phyloP scores from a whole-genome alignment of 2,797 vertebrate species.

The Typhlichthys subterraneus region DNA sequence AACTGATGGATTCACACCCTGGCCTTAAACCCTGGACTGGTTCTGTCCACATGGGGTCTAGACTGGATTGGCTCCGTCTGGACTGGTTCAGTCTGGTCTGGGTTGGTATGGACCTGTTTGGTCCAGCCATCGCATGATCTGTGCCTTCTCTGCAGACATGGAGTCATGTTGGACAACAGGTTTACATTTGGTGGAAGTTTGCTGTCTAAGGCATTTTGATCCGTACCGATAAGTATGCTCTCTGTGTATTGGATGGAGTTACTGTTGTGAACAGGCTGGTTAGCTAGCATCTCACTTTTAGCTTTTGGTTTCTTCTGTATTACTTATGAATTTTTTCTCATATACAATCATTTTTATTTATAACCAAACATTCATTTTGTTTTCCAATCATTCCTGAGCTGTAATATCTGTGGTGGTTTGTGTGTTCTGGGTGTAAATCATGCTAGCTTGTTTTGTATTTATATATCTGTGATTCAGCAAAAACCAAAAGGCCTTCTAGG shows the following conservation, averaged over 20 bases:
- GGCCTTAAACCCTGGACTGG: background rate
- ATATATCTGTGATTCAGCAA: slow-evolving; percentile 76
- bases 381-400: slow-evolving; percentile 74
- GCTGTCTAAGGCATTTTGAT: slow-evolving; percentile 44
- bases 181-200: slow-evolving; percentile 56
- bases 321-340: slow-evolving; percentile 48
- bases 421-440: slow-evolving; percentile 29
- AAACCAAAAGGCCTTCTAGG: slow-evolving; percentile 75
- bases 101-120: no score
- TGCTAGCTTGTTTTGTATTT: slow-evolving; percentile 55
- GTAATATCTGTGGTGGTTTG: slow-evolving; percentile 37
- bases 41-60: background rate
- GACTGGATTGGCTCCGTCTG: background rate
- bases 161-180: slow-evolving; percentile 24
- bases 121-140: no score
- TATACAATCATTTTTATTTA: slow-evolving; percentile 76
- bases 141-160: background rate
- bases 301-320: slow-evolving; percentile 52
- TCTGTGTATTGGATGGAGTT: slow-evolving; percentile 33
- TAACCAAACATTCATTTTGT: slow-evolving; percentile 65
- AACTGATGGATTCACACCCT: slow-evolving; percentile 1
- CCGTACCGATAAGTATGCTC: slow-evolving; percentile 26
- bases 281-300: slow-evolving; percentile 19
- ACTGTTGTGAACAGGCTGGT: slow-evolving; percentile 45
- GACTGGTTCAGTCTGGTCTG: no score